phyloP scores from a whole-genome alignment of 92 coral and sea anemone species.

The Ricordea florida region DNA sequence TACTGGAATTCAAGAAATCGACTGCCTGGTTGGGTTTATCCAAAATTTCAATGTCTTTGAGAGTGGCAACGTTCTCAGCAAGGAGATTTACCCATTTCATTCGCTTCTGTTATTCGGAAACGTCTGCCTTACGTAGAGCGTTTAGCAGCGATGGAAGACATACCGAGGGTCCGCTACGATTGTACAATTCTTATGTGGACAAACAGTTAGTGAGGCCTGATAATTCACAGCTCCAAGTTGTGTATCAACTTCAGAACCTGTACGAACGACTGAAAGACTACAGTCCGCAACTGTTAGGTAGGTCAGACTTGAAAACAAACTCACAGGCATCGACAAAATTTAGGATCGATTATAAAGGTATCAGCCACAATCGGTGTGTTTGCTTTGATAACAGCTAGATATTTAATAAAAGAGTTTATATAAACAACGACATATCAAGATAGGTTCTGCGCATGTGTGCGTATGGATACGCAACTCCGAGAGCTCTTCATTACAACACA shows the following conservation, averaged over 20 bases:
- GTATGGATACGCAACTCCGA: no score
- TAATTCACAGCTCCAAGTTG: constrained; percentile 51
- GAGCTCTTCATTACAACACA: no score
- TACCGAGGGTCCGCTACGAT: constrained; percentile 46
- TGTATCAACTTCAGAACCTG: constrained; percentile 46
- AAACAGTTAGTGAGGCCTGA: constrained; percentile 51
- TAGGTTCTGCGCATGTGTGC: no score
- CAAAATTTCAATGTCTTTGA: background rate
- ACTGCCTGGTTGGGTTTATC: background rate
- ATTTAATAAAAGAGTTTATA: no score
- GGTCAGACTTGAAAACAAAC: background rate
- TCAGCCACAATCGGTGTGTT: no score
- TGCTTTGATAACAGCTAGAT: no score
- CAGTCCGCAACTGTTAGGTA: constrained; percentile 21
- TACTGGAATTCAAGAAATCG: no score
- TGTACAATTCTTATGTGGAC: constrained; percentile 53
- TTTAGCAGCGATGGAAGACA: background rate
- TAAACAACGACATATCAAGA: no score
- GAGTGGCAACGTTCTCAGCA: background rate
- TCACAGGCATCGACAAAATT: background rate
- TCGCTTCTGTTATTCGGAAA: background rate
- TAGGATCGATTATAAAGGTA: no score
- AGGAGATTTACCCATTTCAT: background rate
- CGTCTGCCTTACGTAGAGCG: background rate
- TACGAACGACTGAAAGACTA: constrained; percentile 58